Percentiles rank a stretch among this genome's conserved stretches.
Evolutionary conservation across 2,113 vertebrate genomes (phyloP).

Genomic region (Tragulus kanchil): DNA sequence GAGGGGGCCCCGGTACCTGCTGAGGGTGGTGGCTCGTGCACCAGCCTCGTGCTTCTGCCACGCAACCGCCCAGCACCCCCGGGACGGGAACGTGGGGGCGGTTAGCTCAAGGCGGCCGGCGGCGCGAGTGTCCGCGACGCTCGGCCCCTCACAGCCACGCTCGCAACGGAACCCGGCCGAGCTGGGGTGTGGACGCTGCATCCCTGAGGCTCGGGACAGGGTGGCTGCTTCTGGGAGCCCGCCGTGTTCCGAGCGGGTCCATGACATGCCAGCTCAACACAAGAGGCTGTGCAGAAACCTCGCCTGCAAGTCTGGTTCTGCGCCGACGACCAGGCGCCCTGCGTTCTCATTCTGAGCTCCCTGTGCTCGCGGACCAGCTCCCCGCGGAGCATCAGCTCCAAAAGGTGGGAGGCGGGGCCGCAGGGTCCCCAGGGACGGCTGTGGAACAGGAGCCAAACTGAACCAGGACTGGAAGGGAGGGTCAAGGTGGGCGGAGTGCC

Average conservation of each 20-base stretch:
- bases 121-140: fast-evolving
- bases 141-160: fast-evolving
- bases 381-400: not conserved
- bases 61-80: fast-evolving
- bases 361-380: too few relatives aligned
- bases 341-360: not conserved
- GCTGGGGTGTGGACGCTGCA: not conserved
- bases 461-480: fast-evolving
- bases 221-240: not conserved
- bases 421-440: fast-evolving
- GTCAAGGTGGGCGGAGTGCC: not conserved
- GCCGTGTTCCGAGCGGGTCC: fast-evolving
- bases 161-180: not conserved
- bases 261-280: fast-evolving
- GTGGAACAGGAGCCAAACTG: not conserved
- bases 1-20: not conserved
- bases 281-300: fast-evolving
- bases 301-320: not conserved
- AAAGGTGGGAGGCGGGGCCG: not conserved
- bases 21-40: too few relatives aligned
- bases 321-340: fast-evolving
- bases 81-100: too few relatives aligned
- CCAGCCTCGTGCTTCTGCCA: not conserved
- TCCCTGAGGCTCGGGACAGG: not conserved
- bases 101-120: not conserved